Evolutionary conservation across 23 tunicate species (phyloP).

Genomic region (Phallusia fumigata): DNA sequence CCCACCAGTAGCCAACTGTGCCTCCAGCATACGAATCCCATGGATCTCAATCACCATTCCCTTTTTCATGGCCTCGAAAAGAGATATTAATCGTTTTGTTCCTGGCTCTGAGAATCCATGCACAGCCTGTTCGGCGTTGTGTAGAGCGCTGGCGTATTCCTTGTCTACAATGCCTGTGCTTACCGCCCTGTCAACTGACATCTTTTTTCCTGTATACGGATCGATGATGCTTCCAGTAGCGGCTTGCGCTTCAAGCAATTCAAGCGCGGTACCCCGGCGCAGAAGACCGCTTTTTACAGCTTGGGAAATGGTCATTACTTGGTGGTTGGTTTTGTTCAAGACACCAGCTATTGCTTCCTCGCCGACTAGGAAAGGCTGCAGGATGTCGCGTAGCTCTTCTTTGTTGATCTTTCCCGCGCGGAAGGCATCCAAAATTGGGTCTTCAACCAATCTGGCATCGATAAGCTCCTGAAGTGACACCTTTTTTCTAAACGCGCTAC

Average conservation of each 20-base stretch:
- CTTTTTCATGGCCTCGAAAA: constrained; percentile 71
- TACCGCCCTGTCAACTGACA: constrained; percentile 76
- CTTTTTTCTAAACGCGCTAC: constrained; percentile 84
- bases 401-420: constrained; percentile 63
- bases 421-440: constrained; percentile 44
- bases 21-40: constrained; percentile 89
- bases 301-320: constrained; percentile 67
- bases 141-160: constrained; percentile 39
- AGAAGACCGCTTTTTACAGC: constrained; percentile 74
- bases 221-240: constrained; percentile 92
- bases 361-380: constrained; percentile 78
- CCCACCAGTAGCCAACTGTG: constrained; percentile 97
- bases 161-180: constrained; percentile 58
- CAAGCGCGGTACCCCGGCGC: constrained; percentile 64
- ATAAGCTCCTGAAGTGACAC: constrained; percentile 76
- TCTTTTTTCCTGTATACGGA: constrained; percentile 77
- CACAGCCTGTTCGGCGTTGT: constrained; percentile 75
- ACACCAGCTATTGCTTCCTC: constrained; percentile 84
- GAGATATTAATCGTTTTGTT: constrained; percentile 47
- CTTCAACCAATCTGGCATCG: constrained; percentile 68
- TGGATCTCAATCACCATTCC: constrained; percentile 88
- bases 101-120: constrained; percentile 68
- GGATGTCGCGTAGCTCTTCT: constrained; percentile 68
- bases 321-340: constrained; percentile 60
- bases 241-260: constrained; percentile 91